Conservation (phyloP, 2,888 invertebrate species). For the Temnothorax rugatulus region DNA sequence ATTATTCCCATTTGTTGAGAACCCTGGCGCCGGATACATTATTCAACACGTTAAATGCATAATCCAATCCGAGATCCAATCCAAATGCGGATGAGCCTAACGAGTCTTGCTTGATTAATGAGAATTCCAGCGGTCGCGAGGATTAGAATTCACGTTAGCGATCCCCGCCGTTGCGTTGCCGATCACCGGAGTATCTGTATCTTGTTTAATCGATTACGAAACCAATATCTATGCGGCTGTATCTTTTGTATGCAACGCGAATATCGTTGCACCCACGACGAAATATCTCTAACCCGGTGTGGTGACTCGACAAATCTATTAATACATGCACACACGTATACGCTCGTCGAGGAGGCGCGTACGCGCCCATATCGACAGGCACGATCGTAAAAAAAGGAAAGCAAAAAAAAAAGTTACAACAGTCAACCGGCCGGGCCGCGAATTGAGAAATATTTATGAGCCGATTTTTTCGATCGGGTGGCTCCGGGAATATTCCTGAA, state of each 20-base stretch:
- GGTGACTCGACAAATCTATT: conserved; percentile 56
- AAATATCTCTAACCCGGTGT: conserved; percentile 23
- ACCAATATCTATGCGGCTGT: conserved; percentile 10
- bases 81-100: conserved; percentile 16
- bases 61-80: background rate
- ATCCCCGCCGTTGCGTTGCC: background rate
- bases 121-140: conserved; percentile 11
- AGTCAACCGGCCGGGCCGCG: background rate
- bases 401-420: background rate
- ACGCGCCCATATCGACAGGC: conserved; percentile 15
- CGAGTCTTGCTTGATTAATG: conserved; percentile 37
- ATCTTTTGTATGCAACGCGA: conserved; percentile 40
- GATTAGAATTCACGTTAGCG: conserved; percentile 19
- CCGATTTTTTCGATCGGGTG: conserved; percentile 22
- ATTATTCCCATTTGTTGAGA: conserved; percentile 13
- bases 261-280: conserved; percentile 49
- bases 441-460: conserved; percentile 22
- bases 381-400: background rate
- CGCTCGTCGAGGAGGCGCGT: conserved; percentile 7
- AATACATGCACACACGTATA: conserved; percentile 25
- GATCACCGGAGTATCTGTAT: conserved; percentile 3
- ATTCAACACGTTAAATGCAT: conserved; percentile 34
- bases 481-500: conserved; percentile 12
- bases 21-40: conserved; percentile 19
- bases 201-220: conserved; percentile 34